These are phyloP conservation scores for Amazona guildingii DNA, from an alignment of 2,113 vertebrate genomes.

Conservation along the genomic window DNA sequence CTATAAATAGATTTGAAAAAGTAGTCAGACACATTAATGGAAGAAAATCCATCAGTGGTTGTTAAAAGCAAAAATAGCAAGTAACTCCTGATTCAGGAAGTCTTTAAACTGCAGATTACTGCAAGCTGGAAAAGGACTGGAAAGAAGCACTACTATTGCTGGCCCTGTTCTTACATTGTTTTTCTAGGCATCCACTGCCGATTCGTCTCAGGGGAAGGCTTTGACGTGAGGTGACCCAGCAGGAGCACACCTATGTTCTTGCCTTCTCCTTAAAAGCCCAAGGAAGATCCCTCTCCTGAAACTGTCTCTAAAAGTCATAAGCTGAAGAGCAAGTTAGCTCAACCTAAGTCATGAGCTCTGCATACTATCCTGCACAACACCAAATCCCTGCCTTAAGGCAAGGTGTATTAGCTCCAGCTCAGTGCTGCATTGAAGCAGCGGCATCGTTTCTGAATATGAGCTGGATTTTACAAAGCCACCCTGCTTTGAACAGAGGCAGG, in stretches of 20 bases:
- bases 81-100: slow-evolving; percentile 43
- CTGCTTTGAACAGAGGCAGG: not conserved
- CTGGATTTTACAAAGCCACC: not conserved
- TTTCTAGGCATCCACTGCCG: not conserved
- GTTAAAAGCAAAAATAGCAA: slow-evolving; percentile 21
- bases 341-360: not conserved
- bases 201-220: not conserved
- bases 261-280: not conserved
- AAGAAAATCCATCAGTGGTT: slow-evolving; percentile 35
- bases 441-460: accelerated
- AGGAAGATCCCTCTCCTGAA: not conserved
- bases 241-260: not conserved
- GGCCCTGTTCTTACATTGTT: not conserved
- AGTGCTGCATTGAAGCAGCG: not conserved
- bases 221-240: accelerated
- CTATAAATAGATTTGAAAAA: slow-evolving; percentile 53
- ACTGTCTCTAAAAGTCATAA: not conserved
- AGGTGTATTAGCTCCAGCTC: not conserved
- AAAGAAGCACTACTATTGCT: not conserved
- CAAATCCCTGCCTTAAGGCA: not conserved
- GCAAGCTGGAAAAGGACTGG: slow-evolving; percentile 21
- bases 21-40: slow-evolving; percentile 5
- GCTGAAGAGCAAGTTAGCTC: not conserved
- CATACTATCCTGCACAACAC: not conserved
- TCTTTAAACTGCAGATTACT: slow-evolving; percentile 52